Conservation (phyloP, 1,140 invertebrate species). For the Atta cephalotes region DNA sequence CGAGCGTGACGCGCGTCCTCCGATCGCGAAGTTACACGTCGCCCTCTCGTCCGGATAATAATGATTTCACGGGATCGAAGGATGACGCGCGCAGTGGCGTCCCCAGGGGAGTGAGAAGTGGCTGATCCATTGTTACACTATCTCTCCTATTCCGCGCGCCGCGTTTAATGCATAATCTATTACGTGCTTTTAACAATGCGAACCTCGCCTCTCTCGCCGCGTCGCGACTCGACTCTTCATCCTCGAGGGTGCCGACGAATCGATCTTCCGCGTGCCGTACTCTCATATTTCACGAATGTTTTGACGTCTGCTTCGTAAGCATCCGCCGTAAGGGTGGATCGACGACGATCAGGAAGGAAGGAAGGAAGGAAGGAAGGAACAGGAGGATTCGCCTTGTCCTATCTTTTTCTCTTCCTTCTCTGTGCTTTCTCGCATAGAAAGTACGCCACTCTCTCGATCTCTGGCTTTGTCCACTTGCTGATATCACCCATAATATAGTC, state of each 20-base stretch:
- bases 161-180: slow-evolving; percentile 86
- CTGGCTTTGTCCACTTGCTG: slow-evolving; percentile 48
- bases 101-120: slow-evolving; percentile 78
- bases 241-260: slow-evolving; percentile 75
- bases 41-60: slow-evolving; percentile 68
- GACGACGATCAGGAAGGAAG: slow-evolving; percentile 52
- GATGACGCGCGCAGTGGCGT: slow-evolving; percentile 80
- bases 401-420: slow-evolving; percentile 45
- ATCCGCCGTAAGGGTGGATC: slow-evolving; percentile 71
- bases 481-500: slow-evolving; percentile 40
- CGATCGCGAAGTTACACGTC: slow-evolving; percentile 48
- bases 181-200: slow-evolving; percentile 85
- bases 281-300: slow-evolving; percentile 85
- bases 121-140: slow-evolving; percentile 83
- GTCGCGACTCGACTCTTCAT: slow-evolving; percentile 68
- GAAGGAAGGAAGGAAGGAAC: slow-evolving; percentile 8
- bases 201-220: slow-evolving; percentile 67
- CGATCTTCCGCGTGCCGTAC: slow-evolving; percentile 80
- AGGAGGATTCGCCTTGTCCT: slow-evolving; percentile 35
- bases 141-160: slow-evolving; percentile 79
- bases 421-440: slow-evolving; percentile 34
- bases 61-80: slow-evolving; percentile 76
- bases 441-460: slow-evolving; percentile 24
- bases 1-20: slow-evolving; percentile 61
- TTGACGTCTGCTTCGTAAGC: slow-evolving; percentile 82